Evolutionary conservation across 2,888 invertebrate genomes (phyloP), one percentile per base, ranked within the genome.

Genomic region (Anthoptus insignis): DNA sequence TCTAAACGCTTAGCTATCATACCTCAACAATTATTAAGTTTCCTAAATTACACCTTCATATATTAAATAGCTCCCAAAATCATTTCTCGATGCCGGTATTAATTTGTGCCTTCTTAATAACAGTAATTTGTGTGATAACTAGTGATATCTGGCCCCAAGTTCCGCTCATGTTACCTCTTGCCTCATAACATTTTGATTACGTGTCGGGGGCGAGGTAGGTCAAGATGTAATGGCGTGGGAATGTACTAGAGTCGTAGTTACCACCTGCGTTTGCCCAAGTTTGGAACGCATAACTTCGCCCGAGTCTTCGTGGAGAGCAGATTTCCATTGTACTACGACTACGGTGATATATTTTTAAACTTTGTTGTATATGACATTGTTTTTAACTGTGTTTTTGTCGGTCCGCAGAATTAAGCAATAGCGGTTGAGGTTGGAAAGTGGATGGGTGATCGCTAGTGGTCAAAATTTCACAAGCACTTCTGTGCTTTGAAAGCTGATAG

Each of bases 191-290:
- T 45, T 61, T 61, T 54, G 61, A 61, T 61, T 6, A 19, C 24
- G 9, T 8, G 27, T 9, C 14, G 24, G n/a, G 61, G 72, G 66
- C 29, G 61, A 13, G 59, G 66, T 7, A 64, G 82, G 42, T 75
- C 83, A 75, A 70, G 72, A 67, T 67, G 54, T 24, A 69, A 32
- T 78, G 79, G 84, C 69, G 42, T 19, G 65, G 67, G 65, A 37
- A 59, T 69, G 69, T 71, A 65, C 71, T 75, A 69, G 81, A 84
- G 83, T 83, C 81, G 80, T 88, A 84, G 87, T 88, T 84, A 82
- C 83, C 89, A 88, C 88, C 88, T 88, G 88, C 76, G 83, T 79
- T 81, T 76, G 73, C 74, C 75, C 71, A 85, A 86, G 83, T 86
- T 87, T 77, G 80, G 74, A 75, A 75, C 71, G 76, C 73, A 74